A percentile compares a stretch with the other conserved stretches of the same genome.
Evolutionary conservation across 2,797 vertebrate species (phyloP).

Genomic region (Catharus ustulatus): DNA sequence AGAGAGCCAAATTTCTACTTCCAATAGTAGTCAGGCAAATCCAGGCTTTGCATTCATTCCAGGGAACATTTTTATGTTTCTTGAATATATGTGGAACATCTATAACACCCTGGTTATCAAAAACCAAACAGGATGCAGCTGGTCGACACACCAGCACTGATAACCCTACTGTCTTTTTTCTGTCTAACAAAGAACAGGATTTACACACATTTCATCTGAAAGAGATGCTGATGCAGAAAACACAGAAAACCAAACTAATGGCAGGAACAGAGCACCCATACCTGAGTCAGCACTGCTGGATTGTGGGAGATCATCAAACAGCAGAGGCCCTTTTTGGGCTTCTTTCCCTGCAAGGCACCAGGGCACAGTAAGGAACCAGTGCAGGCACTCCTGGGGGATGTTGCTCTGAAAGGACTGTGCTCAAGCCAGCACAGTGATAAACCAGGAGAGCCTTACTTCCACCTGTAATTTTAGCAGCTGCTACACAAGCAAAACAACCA

Average conservation of each 20-base stretch:
- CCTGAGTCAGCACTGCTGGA: slow-evolving; percentile 71
- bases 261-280: slow-evolving; percentile 11
- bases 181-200: background rate
- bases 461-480: background rate
- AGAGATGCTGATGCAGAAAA: slow-evolving; percentile 38
- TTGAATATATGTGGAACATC: background rate
- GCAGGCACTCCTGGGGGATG: background rate
- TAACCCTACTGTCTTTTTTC: background rate
- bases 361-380: background rate
- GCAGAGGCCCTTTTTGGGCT: slow-evolving; percentile 51
- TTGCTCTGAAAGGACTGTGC: background rate
- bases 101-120: background rate
- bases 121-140: background rate
- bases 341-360: slow-evolving; percentile 74
- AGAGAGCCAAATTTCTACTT: background rate
- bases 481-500: background rate
- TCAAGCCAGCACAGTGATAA: background rate
- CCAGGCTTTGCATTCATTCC: background rate
- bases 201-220: background rate
- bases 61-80: background rate
- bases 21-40: background rate
- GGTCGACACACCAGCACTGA: background rate
- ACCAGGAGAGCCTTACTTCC: background rate
- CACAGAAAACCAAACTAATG: background rate
- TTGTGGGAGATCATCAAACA: slow-evolving; percentile 73